These are phyloP conservation scores for Cryptoprocta ferox DNA, from an alignment of 2,797 vertebrate genomes.

Conservation along the genomic window DNA sequence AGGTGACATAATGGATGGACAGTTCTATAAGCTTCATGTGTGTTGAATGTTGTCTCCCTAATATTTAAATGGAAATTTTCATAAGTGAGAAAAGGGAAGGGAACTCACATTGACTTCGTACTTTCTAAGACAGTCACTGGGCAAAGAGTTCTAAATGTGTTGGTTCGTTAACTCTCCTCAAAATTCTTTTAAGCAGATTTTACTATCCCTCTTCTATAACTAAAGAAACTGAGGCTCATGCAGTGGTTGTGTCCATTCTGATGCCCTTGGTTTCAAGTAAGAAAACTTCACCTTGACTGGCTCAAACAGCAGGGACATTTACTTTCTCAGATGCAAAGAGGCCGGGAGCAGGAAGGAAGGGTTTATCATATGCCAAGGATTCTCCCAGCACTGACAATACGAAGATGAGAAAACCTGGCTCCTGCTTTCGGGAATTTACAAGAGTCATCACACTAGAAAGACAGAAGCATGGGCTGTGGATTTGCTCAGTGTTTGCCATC, in stretches of 20 bases:
- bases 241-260: background rate
- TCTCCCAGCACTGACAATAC: background rate
- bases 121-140: background rate
- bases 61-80: conserved; percentile 21
- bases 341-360: background rate
- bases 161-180: background rate
- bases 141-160: background rate
- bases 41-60: background rate
- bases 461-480: background rate
- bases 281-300: background rate
- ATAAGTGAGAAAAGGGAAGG: background rate
- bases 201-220: background rate
- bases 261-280: background rate
- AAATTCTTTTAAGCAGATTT: background rate
- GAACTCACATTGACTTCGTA: background rate
- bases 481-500: background rate
- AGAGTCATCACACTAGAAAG: background rate
- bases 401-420: background rate
- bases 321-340: background rate
- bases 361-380: background rate
- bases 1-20: background rate
- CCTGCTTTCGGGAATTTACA: background rate
- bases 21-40: background rate
- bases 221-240: background rate
- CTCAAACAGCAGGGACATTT: background rate